phyloP scores from a whole-genome alignment of 2,797 vertebrate genomes.

The Crocodylus rhombifer region DNA sequence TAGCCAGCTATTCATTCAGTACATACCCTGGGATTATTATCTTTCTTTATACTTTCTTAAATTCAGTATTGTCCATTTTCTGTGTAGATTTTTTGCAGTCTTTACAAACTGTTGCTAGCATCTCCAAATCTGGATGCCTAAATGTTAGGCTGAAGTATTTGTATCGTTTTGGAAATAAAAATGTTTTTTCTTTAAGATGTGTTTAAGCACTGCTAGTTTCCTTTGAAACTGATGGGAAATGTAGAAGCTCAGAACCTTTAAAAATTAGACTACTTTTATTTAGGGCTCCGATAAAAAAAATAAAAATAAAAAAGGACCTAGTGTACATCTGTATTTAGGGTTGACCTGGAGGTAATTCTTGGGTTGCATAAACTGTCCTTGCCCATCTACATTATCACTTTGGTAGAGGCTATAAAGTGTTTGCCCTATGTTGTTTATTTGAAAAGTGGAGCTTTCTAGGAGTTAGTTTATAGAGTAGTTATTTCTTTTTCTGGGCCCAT shows the following conservation, averaged over 20 bases:
- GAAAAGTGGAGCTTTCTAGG: no score
- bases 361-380: no score
- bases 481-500: no score
- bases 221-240: neutral
- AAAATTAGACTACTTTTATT: neutral
- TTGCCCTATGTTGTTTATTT: no score
- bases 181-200: neutral
- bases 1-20: constrained; percentile 29
- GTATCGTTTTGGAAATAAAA: neutral
- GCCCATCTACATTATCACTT: no score
- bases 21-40: neutral
- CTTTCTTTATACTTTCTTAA: constrained; percentile 19
- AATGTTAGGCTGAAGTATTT: neutral
- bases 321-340: neutral
- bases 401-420: no score
- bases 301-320: neutral
- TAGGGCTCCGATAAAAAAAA: neutral
- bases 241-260: neutral
- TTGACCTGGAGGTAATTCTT: no score
- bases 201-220: neutral
- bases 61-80: neutral
- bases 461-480: no score
- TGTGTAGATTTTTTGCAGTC: neutral
- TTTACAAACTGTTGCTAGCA: neutral
- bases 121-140: neutral